phyloP scores from a whole-genome alignment of 2,888 invertebrate species.

The Aspidiotus rigidus region DNA sequence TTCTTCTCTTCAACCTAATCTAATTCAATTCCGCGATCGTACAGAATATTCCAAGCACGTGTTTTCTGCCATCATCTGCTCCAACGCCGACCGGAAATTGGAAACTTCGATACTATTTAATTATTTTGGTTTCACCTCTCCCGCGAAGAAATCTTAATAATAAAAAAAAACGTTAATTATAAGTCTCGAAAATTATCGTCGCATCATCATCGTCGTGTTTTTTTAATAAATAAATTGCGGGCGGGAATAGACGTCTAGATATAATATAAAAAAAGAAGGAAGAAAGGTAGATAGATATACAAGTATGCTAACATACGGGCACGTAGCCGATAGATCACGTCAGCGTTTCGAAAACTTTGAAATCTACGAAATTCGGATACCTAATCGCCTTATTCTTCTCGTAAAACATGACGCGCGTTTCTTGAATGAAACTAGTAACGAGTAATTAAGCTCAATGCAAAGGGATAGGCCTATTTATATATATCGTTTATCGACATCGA shows the following conservation, averaged over 20 bases:
- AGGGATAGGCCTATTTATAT: too few relatives aligned
- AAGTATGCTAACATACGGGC: neutral
- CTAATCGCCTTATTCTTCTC: neutral
- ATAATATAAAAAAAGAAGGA: neutral
- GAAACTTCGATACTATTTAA: constrained; percentile 20
- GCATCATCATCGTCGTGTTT: constrained; percentile 5
- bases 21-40: too few relatives aligned
- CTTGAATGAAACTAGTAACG: neutral
- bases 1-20: too few relatives aligned
- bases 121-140: constrained; percentile 21
- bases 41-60: constrained; percentile 4
- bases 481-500: too few relatives aligned
- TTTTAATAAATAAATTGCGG: neutral
- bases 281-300: neutral
- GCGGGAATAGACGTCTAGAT: neutral
- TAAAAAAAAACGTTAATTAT: constrained; percentile 21
- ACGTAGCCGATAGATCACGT: neutral
- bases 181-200: constrained; percentile 18
- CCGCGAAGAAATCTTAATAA: constrained; percentile 20
- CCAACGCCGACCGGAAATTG: neutral
- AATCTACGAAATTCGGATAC: neutral
- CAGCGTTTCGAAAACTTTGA: neutral
- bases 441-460: neutral
- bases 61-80: constrained; percentile 19
- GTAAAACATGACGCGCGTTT: too few relatives aligned